A percentile compares a stretch with the other conserved stretches of the same genome.
phyloP scores from a whole-genome alignment of 2,888 invertebrate genomes.

The Tinea semifulvella region DNA sequence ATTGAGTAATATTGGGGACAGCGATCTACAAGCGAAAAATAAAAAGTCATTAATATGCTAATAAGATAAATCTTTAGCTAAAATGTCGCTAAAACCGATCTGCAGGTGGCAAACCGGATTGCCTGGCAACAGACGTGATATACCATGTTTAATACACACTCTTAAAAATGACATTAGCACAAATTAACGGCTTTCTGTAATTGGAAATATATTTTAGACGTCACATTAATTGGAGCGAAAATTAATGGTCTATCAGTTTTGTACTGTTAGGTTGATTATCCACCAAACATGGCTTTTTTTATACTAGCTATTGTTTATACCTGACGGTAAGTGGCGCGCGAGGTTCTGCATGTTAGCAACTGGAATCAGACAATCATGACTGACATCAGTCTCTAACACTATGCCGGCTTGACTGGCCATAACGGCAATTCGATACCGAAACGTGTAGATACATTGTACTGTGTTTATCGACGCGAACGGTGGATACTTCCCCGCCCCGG shows the following conservation, averaged over 20 bases:
- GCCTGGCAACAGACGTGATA: conserved; percentile 51
- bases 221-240: background rate
- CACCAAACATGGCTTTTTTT: too few species aligned
- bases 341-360: too few species aligned
- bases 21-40: conserved; percentile 23
- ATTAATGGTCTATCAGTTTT: conserved; percentile 3
- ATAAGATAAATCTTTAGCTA: conserved; percentile 33
- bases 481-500: too few species aligned
- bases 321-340: too few species aligned
- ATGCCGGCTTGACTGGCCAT: too few species aligned
- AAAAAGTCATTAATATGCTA: conserved; percentile 51
- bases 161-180: background rate
- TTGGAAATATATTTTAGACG: background rate
- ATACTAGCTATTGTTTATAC: too few species aligned
- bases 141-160: background rate
- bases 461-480: too few species aligned
- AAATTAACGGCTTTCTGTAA: conserved; percentile 10
- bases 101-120: conserved; percentile 60
- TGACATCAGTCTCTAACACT: too few species aligned
- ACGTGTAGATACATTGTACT: too few species aligned
- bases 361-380: too few species aligned
- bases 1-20: background rate
- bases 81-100: conserved; percentile 30
- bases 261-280: too few species aligned
- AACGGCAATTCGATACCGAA: too few species aligned